phyloP scores from a whole-genome alignment of 2,113 vertebrate species.

The Vombatus ursinus region DNA sequence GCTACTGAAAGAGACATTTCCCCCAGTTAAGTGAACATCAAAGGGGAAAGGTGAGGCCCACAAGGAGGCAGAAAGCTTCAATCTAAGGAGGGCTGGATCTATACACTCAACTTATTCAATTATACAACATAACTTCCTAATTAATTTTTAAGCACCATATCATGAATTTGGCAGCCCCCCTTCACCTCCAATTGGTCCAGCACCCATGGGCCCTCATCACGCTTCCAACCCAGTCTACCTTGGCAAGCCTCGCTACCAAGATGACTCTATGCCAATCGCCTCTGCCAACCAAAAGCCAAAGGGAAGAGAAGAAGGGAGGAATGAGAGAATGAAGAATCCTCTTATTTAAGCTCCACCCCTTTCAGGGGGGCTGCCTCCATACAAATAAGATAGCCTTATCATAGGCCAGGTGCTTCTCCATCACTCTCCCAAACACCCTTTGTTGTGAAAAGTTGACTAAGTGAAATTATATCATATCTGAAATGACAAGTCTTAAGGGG shows the following conservation, averaged over 20 bases:
- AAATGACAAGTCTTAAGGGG: background rate
- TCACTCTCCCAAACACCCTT: background rate
- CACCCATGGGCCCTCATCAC: background rate
- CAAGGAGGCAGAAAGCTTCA: background rate
- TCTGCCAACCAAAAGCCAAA: background rate
- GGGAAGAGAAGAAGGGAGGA: background rate
- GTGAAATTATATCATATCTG: background rate
- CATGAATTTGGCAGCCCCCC: background rate
- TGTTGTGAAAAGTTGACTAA: background rate
- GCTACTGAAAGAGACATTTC: background rate
- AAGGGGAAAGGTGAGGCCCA: background rate
- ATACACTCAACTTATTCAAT: background rate
- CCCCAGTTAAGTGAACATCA: background rate
- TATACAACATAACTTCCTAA: background rate
- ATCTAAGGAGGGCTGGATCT: background rate
- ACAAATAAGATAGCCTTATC: background rate
- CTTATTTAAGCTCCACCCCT: background rate
- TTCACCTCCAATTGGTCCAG: background rate
- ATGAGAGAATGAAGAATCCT: background rate
- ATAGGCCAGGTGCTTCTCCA: background rate
- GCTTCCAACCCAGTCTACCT: background rate
- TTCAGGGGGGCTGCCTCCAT: background rate
- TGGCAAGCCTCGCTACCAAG: too few relatives aligned
- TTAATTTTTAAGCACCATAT: constrained; percentile 1
- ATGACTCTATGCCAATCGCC: background rate